phyloP scores from a whole-genome alignment of 1,140 invertebrate genomes.

The Cardiocondyla obscurior region DNA sequence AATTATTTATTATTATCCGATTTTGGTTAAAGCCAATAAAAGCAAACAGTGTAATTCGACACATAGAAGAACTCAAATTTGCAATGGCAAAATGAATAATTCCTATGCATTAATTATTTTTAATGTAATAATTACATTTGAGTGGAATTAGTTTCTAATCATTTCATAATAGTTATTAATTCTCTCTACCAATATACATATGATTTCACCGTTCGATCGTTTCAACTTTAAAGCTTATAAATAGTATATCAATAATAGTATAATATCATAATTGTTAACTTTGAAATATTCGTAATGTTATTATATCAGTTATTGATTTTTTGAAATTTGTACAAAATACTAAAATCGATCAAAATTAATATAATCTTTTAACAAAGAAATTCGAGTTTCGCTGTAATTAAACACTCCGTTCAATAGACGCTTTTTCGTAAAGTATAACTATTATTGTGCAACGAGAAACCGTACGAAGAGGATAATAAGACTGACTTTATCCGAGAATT shows the following conservation, averaged over 20 bases:
- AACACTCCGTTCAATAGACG: neutral
- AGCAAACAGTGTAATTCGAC: neutral
- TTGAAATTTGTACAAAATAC: neutral
- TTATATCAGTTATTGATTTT: neutral
- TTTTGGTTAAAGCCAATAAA: neutral
- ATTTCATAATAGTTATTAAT: neutral
- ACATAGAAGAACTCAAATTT: neutral
- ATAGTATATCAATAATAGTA: neutral
- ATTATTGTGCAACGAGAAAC: slow-evolving; percentile 13
- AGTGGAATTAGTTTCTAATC: neutral
- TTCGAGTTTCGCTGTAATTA: neutral
- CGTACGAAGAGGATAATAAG: slow-evolving; percentile 37
- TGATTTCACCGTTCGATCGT: neutral
- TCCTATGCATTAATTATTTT: neutral
- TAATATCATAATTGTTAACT: neutral
- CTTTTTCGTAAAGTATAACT: neutral
- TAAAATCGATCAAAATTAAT: neutral
- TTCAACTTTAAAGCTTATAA: neutral
- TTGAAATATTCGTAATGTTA: neutral
- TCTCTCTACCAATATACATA: neutral
- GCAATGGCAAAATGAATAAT: neutral
- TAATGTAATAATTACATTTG: neutral
- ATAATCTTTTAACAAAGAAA: neutral
- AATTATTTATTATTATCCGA: slow-evolving; percentile 5
- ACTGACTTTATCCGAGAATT: slow-evolving; percentile 27